These are phyloP conservation scores for Tragelaphus buxtoni DNA, from an alignment of 2,113 vertebrate genomes.

Conservation along the genomic window DNA sequence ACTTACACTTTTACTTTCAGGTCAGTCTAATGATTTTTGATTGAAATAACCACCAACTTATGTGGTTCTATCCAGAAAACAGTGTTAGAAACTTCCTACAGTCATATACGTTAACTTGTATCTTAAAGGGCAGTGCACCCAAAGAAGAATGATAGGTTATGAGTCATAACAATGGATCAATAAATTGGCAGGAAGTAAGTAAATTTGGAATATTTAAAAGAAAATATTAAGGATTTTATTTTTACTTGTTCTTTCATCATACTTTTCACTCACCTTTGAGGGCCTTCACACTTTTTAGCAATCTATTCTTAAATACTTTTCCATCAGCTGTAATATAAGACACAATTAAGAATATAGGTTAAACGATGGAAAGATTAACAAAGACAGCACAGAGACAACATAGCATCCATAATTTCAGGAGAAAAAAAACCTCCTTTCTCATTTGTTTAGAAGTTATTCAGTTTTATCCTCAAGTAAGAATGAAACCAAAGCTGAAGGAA, in stretches of 20 bases:
- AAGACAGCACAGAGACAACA: not conserved
- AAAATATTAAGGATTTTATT: not conserved
- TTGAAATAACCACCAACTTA: not conserved
- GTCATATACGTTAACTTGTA: not conserved
- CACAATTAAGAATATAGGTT: not conserved
- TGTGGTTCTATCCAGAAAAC: not conserved
- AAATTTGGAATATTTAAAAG: not conserved
- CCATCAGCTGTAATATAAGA: slow-evolving; percentile 16
- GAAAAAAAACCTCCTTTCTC: not conserved
- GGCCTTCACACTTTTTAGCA: not conserved
- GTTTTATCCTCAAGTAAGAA: not conserved
- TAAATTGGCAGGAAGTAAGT: not conserved
- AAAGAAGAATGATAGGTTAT: not conserved
- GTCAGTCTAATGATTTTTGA: not conserved
- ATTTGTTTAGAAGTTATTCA: slow-evolving; percentile 1
- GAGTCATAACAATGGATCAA: not conserved
- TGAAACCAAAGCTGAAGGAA: slow-evolving; percentile 8
- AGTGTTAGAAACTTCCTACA: not conserved
- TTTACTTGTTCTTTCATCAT: not conserved
- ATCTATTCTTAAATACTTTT: slow-evolving; percentile 5
- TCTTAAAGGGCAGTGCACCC: not conserved
- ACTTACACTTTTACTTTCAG: not conserved
- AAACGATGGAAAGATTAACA: not conserved
- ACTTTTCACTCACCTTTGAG: slow-evolving; percentile 41
- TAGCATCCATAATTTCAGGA: not conserved